A percentile compares a stretch with the other conserved stretches of the same genome.
Evolutionary conservation across 2,888 invertebrate genomes (phyloP).

Genomic region (Hyppa rectilinea): DNA sequence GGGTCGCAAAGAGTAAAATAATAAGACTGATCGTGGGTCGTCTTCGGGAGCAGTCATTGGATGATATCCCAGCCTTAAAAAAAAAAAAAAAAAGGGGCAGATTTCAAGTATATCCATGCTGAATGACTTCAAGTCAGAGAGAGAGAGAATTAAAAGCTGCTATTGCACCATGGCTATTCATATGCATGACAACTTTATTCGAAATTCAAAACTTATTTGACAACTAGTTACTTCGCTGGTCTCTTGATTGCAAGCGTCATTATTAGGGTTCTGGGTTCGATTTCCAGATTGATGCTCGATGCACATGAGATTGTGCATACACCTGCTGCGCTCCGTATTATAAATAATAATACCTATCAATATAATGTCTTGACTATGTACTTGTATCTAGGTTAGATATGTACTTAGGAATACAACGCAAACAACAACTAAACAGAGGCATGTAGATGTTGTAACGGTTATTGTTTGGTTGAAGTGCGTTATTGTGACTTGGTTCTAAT

Average conservation of each 20-base stretch:
- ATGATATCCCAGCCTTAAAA: too few relatives aligned
- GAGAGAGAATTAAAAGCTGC: neutral
- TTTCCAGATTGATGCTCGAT: neutral
- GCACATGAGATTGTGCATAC: neutral
- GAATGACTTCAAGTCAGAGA: neutral
- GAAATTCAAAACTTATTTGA: neutral
- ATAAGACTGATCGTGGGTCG: too few relatives aligned
- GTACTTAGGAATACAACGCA: neutral
- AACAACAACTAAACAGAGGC: neutral
- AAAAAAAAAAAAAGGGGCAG: too few relatives aligned
- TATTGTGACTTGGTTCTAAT: slow-evolving; percentile 5
- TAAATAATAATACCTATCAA: too few relatives aligned
- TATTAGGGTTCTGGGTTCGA: neutral
- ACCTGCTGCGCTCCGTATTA: too few relatives aligned
- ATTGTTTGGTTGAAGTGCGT: slow-evolving; percentile 6
- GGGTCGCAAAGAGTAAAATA: too few relatives aligned
- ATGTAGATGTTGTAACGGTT: neutral
- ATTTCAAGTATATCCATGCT: too few relatives aligned
- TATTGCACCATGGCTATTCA: neutral
- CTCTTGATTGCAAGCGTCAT: neutral
- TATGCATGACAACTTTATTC: too few relatives aligned
- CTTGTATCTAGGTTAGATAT: neutral
- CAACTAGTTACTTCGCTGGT: neutral
- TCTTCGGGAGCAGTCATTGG: too few relatives aligned
- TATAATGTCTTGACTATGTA: neutral